Evolutionary conservation across 2,888 invertebrate species (phyloP).

Genomic region (Frankliniella fusca): DNA sequence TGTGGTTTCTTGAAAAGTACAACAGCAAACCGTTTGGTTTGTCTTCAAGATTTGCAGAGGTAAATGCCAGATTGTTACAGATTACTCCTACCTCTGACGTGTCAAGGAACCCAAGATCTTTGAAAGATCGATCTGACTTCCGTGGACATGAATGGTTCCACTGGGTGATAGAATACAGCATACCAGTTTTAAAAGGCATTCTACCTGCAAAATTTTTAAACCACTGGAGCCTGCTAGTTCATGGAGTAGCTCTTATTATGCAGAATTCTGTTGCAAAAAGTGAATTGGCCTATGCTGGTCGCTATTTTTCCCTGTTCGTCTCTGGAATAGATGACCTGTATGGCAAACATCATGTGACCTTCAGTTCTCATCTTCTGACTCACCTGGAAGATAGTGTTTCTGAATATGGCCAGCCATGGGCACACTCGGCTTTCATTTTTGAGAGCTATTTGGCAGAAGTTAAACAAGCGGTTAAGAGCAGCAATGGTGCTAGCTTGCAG

Average conservation of each 20-base stretch:
- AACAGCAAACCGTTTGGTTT: background rate
- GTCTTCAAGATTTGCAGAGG: background rate
- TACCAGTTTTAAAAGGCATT: background rate
- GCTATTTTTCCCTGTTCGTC: background rate
- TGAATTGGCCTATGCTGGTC: background rate
- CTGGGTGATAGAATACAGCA: background rate
- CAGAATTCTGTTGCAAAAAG: background rate
- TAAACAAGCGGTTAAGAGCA: background rate
- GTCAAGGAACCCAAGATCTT: background rate
- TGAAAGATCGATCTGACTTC: background rate
- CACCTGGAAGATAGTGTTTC: background rate
- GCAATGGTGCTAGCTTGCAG: background rate
- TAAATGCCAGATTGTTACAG: background rate
- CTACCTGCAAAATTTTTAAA: background rate
- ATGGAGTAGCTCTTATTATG: background rate
- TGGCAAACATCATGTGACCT: background rate
- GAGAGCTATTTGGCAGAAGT: background rate
- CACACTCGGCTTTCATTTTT: background rate
- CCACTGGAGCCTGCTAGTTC: background rate
- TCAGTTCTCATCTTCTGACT: background rate
- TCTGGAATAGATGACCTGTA: background rate
- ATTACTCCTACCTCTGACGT: background rate
- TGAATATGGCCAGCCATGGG: background rate
- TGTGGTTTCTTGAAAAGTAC: background rate
- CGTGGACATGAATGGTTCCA: background rate